phyloP scores from a whole-genome alignment of 2,888 invertebrate species.

The Shargacucullia verbasci region DNA sequence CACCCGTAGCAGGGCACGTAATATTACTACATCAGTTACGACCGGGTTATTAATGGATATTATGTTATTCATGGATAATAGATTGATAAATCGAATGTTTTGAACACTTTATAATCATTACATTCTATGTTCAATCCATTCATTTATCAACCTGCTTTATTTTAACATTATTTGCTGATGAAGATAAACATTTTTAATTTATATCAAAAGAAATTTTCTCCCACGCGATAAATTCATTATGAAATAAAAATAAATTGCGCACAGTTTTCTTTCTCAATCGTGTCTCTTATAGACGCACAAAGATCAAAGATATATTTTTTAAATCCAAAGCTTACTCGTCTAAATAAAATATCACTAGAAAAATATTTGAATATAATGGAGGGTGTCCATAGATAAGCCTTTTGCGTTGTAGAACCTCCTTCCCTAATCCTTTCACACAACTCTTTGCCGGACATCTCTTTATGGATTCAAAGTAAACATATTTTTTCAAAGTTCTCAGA shows the following conservation, averaged over 20 bases:
- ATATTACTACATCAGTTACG: too few relatives aligned
- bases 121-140: too few relatives aligned
- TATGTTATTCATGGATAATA: too few relatives aligned
- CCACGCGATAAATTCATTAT: constrained; percentile 14
- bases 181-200: too few relatives aligned
- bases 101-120: too few relatives aligned
- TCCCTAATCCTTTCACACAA: constrained; percentile 75
- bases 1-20: too few relatives aligned
- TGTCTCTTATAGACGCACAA: constrained; percentile 53
- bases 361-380: constrained; percentile 82
- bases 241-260: constrained; percentile 51
- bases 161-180: too few relatives aligned
- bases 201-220: not conserved
- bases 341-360: constrained; percentile 86
- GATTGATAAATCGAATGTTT: too few relatives aligned
- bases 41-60: too few relatives aligned
- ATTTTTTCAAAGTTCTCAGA: constrained; percentile 34
- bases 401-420: constrained; percentile 57
- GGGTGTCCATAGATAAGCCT: constrained; percentile 78
- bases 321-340: constrained; percentile 63
- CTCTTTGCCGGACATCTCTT: constrained; percentile 81
- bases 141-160: too few relatives aligned
- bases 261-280: constrained; percentile 48
- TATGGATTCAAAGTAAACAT: constrained; percentile 65
- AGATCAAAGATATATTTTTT: constrained; percentile 79